These are phyloP conservation scores for Ichneumon xanthorius DNA, from an alignment of 2,888 invertebrate genomes.

Conservation along the genomic window DNA sequence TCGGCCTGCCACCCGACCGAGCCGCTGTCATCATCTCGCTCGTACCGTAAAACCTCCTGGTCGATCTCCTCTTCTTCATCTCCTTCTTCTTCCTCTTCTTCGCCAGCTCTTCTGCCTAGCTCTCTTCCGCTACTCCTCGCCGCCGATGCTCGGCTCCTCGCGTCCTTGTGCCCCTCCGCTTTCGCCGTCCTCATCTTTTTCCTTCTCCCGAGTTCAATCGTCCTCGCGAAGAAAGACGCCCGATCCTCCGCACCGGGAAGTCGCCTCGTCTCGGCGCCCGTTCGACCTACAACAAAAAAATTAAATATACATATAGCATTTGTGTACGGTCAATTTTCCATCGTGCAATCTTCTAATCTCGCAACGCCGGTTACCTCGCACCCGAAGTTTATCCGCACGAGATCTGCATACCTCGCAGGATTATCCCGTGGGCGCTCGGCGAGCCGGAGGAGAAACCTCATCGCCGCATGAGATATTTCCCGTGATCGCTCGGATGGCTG, in stretches of 20 bases:
- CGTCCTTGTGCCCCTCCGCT: constrained; percentile 5
- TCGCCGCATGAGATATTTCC: constrained; percentile 21
- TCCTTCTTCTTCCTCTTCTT: constrained; percentile 36
- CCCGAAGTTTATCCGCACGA: constrained; percentile 19
- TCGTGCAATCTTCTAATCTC: constrained; percentile 14
- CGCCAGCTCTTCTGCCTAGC: constrained; percentile 7
- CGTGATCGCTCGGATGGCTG: constrained; percentile 54
- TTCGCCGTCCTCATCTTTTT: constrained; percentile 1
- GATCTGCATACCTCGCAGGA: constrained; percentile 8
- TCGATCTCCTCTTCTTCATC: constrained; percentile 57
- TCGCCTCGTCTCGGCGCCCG: neutral
- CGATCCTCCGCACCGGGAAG: constrained; percentile 1
- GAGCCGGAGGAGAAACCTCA: neutral
- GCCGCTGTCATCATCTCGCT: constrained; percentile 82
- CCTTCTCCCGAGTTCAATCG: constrained; percentile 16
- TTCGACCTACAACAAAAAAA: constrained; percentile 12
- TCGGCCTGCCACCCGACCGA: constrained; percentile 81
- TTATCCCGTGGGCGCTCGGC: neutral
- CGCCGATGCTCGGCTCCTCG: constrained; percentile 8
- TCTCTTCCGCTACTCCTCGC: neutral
- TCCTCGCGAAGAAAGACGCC: constrained; percentile 7
- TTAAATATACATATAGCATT: neutral
- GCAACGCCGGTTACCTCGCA: neutral
- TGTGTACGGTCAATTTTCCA: constrained; percentile 5
- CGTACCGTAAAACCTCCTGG: constrained; percentile 72